Percentiles rank a stretch among this genome's conserved stretches.
phyloP scores from a whole-genome alignment of 2,113 vertebrate genomes.

The Ancistrus triradiatus region DNA sequence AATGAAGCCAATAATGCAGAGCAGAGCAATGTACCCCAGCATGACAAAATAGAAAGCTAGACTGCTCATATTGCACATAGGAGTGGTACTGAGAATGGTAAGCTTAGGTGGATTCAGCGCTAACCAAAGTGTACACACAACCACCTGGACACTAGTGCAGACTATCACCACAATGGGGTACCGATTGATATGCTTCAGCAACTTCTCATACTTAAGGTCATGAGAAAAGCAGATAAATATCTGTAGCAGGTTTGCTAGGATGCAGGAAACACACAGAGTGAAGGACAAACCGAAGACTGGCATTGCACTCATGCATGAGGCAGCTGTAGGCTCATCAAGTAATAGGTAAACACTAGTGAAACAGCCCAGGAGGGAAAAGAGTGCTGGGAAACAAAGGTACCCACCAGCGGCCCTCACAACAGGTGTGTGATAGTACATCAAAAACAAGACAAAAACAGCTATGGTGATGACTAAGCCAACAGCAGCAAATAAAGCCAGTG shows the following conservation, averaged over 20 bases:
- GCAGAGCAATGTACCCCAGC: conserved; percentile 66
- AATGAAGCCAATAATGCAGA: conserved; percentile 72
- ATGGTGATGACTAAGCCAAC: conserved; percentile 66
- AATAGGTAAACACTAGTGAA: conserved; percentile 66
- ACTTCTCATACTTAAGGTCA: not conserved
- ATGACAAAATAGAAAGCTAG: conserved; percentile 67
- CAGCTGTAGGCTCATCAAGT: conserved; percentile 39
- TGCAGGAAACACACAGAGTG: conserved; percentile 54
- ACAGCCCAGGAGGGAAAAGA: conserved; percentile 71
- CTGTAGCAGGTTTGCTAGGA: conserved; percentile 55
- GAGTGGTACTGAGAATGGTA: conserved; percentile 26
- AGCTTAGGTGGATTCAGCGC: conserved; percentile 50
- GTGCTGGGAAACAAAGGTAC: conserved; percentile 68
- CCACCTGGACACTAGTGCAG: conserved; percentile 62
- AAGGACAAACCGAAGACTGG: conserved; percentile 54
- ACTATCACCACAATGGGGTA: conserved; percentile 42
- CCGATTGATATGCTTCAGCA: conserved; percentile 1
- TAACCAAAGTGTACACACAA: conserved; percentile 72
- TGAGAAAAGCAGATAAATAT: conserved; percentile 39
- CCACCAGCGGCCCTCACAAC: conserved; percentile 72
- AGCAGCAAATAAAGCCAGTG: conserved; percentile 63
- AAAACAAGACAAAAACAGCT: conserved; percentile 67
- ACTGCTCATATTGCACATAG: conserved; percentile 65
- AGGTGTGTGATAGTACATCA: conserved; percentile 66
- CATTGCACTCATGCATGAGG: conserved; percentile 44